Evolutionary conservation across 2,113 vertebrate species (phyloP), one percentile per base, ranked within the genome.

Genomic region (Numenius arquata): DNA sequence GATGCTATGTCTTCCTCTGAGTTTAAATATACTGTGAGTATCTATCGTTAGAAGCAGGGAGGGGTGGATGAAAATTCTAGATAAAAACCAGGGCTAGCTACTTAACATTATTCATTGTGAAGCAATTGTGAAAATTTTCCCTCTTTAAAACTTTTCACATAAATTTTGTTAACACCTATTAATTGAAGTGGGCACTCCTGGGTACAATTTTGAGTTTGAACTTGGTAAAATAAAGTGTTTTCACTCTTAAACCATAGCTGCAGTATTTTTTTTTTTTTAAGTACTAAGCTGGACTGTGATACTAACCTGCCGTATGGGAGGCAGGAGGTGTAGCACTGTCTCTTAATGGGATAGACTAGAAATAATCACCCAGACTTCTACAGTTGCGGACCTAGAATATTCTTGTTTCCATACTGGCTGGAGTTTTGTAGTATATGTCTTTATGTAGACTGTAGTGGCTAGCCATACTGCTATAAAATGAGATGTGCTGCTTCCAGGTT

Each of bases 161-260:
- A 47, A 11, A 27, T 58, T 48, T 48, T 89, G 52, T 88, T 93
- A 91, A 80, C 61, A 73, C 4, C 9, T 22, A 5, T 2, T 7
- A 68, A 43, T 32, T 76, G 36, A 94, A 85, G 30, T 67, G 40
- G 70, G 48, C 22, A 29, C 15, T 91, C 15, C 32, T 22, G 61
- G 38, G 47, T 85, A 9, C 50, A 56, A 34, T 20, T 52, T 87
- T 84, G 45, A 83, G 32, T 90, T 88, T 67, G 59, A 89, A 89
- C 26, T 63, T 94, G 59, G 25, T 50, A 89, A 85, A 92, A 76
- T 63, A 83, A 77, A 95, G 50, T 88, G n/a, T 52, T 90, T 89
- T 89, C 29, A 73, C n/a, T 94, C 48, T 58, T 72, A 91, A 83
- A 85, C 26, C 1, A 7, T 73, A 90, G 68, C 82, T 90, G 58